Evolutionary conservation across 2,113 vertebrate species (phyloP).

Genomic region (Mastomys natalensis): DNA sequence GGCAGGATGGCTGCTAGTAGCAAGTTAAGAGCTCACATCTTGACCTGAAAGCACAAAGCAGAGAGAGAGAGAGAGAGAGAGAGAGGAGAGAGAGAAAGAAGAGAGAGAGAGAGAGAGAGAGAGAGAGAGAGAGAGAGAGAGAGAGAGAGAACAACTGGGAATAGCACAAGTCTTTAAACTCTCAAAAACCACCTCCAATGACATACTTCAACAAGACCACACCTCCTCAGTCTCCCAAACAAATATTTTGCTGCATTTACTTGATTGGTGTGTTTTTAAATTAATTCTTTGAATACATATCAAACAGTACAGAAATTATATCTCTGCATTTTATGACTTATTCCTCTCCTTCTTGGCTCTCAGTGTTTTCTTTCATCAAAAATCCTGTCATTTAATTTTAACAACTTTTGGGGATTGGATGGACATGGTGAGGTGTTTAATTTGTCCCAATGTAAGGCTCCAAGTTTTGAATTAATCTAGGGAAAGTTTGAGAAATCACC

Average conservation of each 20-base stretch:
- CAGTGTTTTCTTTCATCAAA: conserved; percentile 58
- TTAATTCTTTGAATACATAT: conserved; percentile 52
- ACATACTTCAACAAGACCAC: background rate
- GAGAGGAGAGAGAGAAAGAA: background rate
- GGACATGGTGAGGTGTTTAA: conserved; percentile 30
- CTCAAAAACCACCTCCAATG: background rate
- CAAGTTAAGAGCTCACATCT: background rate
- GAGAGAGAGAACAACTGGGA: background rate
- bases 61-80: background rate
- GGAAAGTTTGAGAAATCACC: conserved; percentile 48
- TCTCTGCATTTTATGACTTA: conserved; percentile 30
- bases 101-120: too few relatives aligned
- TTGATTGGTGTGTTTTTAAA: conserved; percentile 33
- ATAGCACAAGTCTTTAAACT: background rate
- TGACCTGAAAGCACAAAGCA: background rate
- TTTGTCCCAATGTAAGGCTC: conserved; percentile 47
- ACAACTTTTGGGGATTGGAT: conserved; percentile 49
- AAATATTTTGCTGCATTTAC: conserved; percentile 8
- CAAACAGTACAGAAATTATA: conserved; percentile 30
- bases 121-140: background rate
- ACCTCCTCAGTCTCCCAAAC: background rate
- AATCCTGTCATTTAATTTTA: conserved; percentile 48
- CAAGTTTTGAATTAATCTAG: conserved; percentile 63
- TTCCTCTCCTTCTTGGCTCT: conserved; percentile 1
- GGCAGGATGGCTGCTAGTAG: background rate